A percentile compares a stretch with the other conserved stretches of the same genome.
phyloP scores from a whole-genome alignment of 2,888 invertebrate species.

The Agriopis marginaria region DNA sequence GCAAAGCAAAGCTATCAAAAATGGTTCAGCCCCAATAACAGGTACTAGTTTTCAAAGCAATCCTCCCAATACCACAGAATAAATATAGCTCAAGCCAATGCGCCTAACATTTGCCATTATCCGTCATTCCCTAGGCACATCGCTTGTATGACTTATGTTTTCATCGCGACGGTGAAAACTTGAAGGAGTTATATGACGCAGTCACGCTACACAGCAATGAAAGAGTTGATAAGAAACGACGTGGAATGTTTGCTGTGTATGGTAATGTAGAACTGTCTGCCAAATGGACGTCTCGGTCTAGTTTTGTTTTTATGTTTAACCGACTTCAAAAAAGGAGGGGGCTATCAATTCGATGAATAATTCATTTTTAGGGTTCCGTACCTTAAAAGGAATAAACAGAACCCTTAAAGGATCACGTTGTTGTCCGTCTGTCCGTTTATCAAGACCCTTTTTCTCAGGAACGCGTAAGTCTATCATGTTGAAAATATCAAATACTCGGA shows the following conservation, averaged over 20 bases:
- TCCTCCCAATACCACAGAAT: too few species aligned
- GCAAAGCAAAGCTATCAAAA: too few species aligned
- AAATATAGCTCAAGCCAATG: background rate
- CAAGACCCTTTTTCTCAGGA: too few species aligned
- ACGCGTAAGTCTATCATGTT: too few species aligned
- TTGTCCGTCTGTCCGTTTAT: too few species aligned
- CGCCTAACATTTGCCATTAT: conserved; percentile 10
- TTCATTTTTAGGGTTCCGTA: too few species aligned
- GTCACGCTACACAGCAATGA: conserved; percentile 20
- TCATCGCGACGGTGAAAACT: conserved; percentile 18
- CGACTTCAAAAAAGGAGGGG: too few species aligned
- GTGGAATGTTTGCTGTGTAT: conserved; percentile 14
- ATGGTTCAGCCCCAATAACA: too few species aligned
- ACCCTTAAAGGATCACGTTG: too few species aligned
- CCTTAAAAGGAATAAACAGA: too few species aligned
- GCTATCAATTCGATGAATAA: too few species aligned
- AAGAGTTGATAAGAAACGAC: conserved; percentile 17
- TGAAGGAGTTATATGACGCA: conserved; percentile 13
- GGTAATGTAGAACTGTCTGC: conserved; percentile 1
- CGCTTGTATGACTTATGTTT: conserved; percentile 27
- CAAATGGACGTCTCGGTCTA: background rate
- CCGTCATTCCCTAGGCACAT: conserved; percentile 5
- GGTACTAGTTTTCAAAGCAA: background rate
- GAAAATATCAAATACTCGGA: too few species aligned
- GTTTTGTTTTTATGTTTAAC: background rate